Percentiles rank a stretch among this genome's conserved stretches.
These are phyloP conservation scores for Hydrotaea diabolus DNA, from an alignment of 2,888 invertebrate species.

Conservation along the genomic window DNA sequence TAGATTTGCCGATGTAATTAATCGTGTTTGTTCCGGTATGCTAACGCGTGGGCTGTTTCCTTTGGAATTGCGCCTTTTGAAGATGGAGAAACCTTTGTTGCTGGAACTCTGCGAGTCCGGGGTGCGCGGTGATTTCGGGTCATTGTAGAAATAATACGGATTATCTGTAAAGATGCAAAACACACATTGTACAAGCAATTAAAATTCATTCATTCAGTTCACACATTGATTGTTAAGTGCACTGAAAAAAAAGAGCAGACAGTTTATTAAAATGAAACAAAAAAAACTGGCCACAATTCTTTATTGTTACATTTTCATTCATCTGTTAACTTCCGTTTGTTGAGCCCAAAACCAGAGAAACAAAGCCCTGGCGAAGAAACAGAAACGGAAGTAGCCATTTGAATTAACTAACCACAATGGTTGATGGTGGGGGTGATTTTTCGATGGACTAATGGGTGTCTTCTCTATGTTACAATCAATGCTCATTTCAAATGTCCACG, in stretches of 20 bases:
- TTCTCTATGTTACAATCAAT: slow-evolving; percentile 54
- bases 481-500: slow-evolving; percentile 37
- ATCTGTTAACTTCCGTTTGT: slow-evolving; percentile 57
- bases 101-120: slow-evolving; percentile 78
- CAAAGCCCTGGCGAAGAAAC: slow-evolving; percentile 47
- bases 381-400: slow-evolving; percentile 65
- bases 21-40: slow-evolving; percentile 76
- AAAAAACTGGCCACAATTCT: not conserved
- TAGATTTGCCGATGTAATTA: slow-evolving; percentile 79
- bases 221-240: slow-evolving; percentile 37
- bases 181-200: slow-evolving; percentile 26
- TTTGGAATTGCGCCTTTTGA: slow-evolving; percentile 79
- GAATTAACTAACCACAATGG: slow-evolving; percentile 31
- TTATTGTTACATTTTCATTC: slow-evolving; percentile 12
- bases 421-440: not conserved
- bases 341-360: slow-evolving; percentile 17
- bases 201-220: slow-evolving; percentile 11
- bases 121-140: slow-evolving; percentile 79
- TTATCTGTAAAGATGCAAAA: slow-evolving; percentile 76
- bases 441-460: not conserved
- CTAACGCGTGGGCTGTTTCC: slow-evolving; percentile 77
- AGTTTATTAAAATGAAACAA: not conserved
- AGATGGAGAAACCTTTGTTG: slow-evolving; percentile 79
- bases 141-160: slow-evolving; percentile 80
- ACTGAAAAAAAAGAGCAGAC: not conserved